Percentiles rank a stretch among this genome's conserved stretches.
Conservation (phyloP, 2,113 vertebrate species). For the Austrofundulus limnaeus region DNA sequence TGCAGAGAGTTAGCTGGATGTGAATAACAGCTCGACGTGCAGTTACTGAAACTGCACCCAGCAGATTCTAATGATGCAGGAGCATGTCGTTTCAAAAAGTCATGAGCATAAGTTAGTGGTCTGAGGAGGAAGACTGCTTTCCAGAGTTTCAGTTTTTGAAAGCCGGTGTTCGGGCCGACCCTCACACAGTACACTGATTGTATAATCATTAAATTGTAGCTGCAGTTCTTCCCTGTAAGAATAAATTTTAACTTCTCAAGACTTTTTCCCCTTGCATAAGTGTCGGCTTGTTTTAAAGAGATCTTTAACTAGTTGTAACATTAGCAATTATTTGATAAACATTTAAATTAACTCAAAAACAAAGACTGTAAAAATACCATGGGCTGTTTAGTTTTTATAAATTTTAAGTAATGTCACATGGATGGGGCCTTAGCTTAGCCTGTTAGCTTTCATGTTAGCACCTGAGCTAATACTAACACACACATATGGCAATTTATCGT, state of each 20-base stretch:
- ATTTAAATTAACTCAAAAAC: no score
- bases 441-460: no score
- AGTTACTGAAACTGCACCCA: constrained; percentile 8
- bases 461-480: no score
- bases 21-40: not conserved
- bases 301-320: no score
- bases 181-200: not conserved
- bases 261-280: not conserved
- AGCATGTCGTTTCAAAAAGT: constrained; percentile 1
- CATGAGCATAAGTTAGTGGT: not conserved
- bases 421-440: no score
- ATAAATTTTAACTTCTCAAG: not conserved
- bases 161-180: not conserved
- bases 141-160: constrained; percentile 5
- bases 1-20: constrained; percentile 9
- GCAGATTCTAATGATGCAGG: not conserved
- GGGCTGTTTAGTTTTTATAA: no score
- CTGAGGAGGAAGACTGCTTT: constrained; percentile 1
- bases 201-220: not conserved
- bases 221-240: not conserved
- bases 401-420: no score
- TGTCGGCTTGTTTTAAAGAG: not conserved
- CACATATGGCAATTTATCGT: no score
- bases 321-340: no score
- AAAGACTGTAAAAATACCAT: no score